Conservation (phyloP, 1,140 invertebrate species). For the Drosophila grimshawi region DNA sequence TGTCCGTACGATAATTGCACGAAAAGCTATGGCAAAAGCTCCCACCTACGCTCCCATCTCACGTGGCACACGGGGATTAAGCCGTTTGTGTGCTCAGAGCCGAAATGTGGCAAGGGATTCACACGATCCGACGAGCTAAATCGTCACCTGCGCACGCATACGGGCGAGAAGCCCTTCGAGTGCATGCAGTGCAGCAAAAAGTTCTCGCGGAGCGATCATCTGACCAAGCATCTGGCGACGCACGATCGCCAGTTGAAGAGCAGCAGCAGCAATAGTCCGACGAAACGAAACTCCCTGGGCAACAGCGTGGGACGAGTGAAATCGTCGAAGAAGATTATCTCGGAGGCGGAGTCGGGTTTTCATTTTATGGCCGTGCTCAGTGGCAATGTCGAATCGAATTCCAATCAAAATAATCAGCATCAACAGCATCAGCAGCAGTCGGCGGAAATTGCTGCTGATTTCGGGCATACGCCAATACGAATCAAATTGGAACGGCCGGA, state of each 20-base stretch:
- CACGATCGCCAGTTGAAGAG: constrained; percentile 69
- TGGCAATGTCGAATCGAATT: constrained; percentile 24
- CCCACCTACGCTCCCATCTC: constrained; percentile 80
- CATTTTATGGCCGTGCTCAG: constrained; percentile 75
- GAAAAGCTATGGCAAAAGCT: constrained; percentile 83
- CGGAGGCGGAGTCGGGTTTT: constrained; percentile 64
- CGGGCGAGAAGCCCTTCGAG: constrained; percentile 91
- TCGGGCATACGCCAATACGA: constrained; percentile 61
- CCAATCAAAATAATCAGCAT: constrained; percentile 35
- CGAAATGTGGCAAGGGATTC: constrained; percentile 86
- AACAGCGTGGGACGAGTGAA: constrained; percentile 41
- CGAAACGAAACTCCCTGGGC: constrained; percentile 50
- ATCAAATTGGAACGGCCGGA: constrained; percentile 79
- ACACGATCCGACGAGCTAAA: constrained; percentile 83
- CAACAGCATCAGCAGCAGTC: constrained; percentile 33
- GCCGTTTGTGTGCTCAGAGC: constrained; percentile 86
- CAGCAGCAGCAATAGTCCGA: constrained; percentile 49
- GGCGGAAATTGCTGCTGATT: constrained; percentile 27
- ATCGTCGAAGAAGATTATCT: constrained; percentile 49
- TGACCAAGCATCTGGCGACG: constrained; percentile 89
- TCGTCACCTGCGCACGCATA: constrained; percentile 87
- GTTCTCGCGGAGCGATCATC: constrained; percentile 93
- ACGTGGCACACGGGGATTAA: constrained; percentile 85
- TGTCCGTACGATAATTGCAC: constrained; percentile 80
- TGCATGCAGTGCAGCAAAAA: constrained; percentile 90